phyloP scores from a whole-genome alignment of 2,113 vertebrate genomes.

The Galeopterus variegatus region DNA sequence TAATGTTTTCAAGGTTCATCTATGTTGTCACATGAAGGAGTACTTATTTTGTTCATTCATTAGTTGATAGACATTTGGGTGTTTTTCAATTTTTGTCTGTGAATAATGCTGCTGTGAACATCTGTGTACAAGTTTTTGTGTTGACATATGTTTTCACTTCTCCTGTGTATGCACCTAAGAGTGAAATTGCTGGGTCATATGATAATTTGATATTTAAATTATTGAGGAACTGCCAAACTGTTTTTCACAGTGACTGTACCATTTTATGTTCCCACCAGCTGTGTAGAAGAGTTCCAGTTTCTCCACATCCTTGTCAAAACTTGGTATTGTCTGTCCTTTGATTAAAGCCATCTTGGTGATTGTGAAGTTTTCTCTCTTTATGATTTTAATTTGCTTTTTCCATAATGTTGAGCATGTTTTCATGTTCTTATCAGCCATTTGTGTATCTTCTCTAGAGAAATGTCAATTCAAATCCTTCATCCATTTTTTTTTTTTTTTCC shows the following conservation, averaged over 20 bases:
- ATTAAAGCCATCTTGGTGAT: not conserved
- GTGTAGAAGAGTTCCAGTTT: not conserved
- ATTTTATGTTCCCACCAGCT: not conserved
- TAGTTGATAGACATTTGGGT: not conserved
- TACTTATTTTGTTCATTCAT: slow-evolving; percentile 26
- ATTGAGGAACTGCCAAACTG: not conserved
- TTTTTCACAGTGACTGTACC: not conserved
- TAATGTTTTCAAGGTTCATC: slow-evolving; percentile 23
- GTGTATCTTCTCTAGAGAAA: not conserved
- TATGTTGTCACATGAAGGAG: not conserved
- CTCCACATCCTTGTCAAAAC: not conserved
- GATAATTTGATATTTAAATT: not conserved
- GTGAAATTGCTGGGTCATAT: not conserved
- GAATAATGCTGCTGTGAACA: not conserved
- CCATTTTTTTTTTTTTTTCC: too few species aligned
- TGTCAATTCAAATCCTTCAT: not conserved
- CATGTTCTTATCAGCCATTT: not conserved
- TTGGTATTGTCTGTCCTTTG: not conserved
- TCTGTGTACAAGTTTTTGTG: not conserved
- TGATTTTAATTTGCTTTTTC: slow-evolving; percentile 53
- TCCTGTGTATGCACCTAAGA: not conserved
- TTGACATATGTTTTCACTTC: not conserved
- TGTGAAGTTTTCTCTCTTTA: not conserved
- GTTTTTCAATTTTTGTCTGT: slow-evolving; percentile 15
- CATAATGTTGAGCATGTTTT: slow-evolving; percentile 32